These are phyloP conservation scores for Anhinga rufa DNA, from an alignment of 2,113 vertebrate species.

Conservation along the genomic window DNA sequence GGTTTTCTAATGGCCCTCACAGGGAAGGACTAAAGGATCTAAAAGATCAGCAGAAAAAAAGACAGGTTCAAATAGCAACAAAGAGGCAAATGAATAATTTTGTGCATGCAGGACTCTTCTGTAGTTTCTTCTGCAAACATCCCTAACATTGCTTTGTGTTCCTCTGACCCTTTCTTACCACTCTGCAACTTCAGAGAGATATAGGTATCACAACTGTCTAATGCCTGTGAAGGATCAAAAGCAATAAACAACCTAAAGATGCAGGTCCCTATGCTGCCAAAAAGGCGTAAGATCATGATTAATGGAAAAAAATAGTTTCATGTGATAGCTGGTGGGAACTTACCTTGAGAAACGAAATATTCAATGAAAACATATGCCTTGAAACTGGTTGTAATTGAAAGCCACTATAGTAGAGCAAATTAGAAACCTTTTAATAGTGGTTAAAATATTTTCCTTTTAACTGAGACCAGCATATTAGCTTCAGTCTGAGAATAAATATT, in stretches of 20 bases:
- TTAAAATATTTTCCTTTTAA: background rate
- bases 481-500: background rate
- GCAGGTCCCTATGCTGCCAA: background rate
- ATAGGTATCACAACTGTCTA: background rate
- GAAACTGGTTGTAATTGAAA: constrained; percentile 18
- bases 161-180: background rate
- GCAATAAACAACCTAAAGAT: background rate
- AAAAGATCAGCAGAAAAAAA: background rate
- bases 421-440: background rate
- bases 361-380: background rate
- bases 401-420: background rate
- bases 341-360: background rate
- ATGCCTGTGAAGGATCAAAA: background rate
- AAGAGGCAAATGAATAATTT: background rate
- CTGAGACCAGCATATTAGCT: background rate
- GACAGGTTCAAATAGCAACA: background rate
- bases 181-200: background rate
- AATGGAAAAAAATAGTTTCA: background rate
- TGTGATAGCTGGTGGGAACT: background rate
- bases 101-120: background rate
- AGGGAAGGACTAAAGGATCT: background rate
- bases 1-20: background rate
- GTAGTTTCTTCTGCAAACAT: background rate
- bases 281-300: background rate
- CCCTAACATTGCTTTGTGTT: background rate